phyloP scores from a whole-genome alignment of 92 coral and sea anemone species.

The Virgularia gustaviana region DNA sequence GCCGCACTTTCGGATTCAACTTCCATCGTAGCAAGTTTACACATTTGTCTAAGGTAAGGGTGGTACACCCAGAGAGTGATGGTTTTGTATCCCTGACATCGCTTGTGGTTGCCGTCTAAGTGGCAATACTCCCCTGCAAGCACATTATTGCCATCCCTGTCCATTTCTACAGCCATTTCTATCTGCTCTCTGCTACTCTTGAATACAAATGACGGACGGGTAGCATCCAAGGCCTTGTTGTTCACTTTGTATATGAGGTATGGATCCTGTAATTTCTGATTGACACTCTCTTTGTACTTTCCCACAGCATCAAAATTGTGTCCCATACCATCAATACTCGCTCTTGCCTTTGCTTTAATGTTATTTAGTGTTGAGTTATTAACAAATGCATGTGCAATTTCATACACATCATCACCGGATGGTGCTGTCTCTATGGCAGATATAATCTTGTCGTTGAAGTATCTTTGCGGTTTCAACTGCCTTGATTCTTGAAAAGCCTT shows the following conservation, averaged over 20 bases:
- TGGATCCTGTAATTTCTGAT: conserved; percentile 46
- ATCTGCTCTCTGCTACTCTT: conserved; percentile 52
- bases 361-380: conserved; percentile 32
- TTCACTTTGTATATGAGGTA: conserved; percentile 57
- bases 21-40: conserved; percentile 58
- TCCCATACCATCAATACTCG: conserved; percentile 51
- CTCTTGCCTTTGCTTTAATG: conserved; percentile 49
- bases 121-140: conserved; percentile 52
- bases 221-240: conserved; percentile 49
- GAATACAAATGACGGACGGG: conserved; percentile 50
- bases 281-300: conserved; percentile 39
- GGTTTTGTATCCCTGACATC: conserved; percentile 60
- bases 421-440: conserved; percentile 35
- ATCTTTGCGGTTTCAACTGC: conserved; percentile 48
- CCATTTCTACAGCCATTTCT: conserved; percentile 60
- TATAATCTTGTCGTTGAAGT: conserved; percentile 30
- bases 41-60: conserved; percentile 46
- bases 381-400: conserved; percentile 39
- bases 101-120: conserved; percentile 57
- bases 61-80: conserved; percentile 54
- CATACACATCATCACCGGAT: conserved; percentile 13
- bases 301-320: conserved; percentile 64
- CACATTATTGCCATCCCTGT: conserved; percentile 48
- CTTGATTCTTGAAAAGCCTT: conserved; percentile 39
- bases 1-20: conserved; percentile 43